Evolutionary conservation across 2,797 vertebrate species (phyloP), one percentile per base, ranked within the genome.

Genomic region (Megalops cyprinoides): DNA sequence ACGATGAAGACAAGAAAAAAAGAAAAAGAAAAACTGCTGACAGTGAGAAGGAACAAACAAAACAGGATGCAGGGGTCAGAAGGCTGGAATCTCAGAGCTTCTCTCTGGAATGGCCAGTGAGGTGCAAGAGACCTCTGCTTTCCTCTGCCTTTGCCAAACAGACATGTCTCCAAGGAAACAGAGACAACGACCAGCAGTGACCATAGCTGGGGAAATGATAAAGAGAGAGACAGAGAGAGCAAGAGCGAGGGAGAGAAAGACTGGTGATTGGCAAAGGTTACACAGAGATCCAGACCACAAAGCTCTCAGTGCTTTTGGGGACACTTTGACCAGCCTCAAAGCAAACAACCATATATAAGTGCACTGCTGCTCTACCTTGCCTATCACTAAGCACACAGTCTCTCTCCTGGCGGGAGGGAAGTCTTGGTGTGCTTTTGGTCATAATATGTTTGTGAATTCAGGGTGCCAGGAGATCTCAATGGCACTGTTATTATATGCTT

Each of bases 11-110:
- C 46, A 71, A 85, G 85, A n/a, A n/a, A 85, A 85, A n/a, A n/a
- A n/a, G n/a, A 88, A 10, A n/a, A 56, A n/a, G n/a, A 80, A 85
- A 87, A 89, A 84, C 79, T 82, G 62, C 55, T 83, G 51, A 75
- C 81, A 82, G 85, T 88, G 89, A 74, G 85, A 80, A 69, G 46
- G 31, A 0, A 0, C 71, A 81, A 15, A 71, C 31, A 44, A 31
- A 34, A 39, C 62, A 56, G 75, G 65, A 23, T 46, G 56, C 25
- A 15, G 28, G 53, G 48, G 39, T 77, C 76, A 48, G 8, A 42
- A 18, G 48, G 37, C 48, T 39, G 39, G 75, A 39, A 77, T n/a
- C 14, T 12, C 56, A 78, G 60, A 48, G 60, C 20, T 67, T 42
- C 46, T 31, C 4, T 67, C 42, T 65, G 58, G 62, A 65, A 62